These are phyloP conservation scores for Mesembrinibis cayennensis DNA, from an alignment of 2,113 vertebrate genomes.

Conservation along the genomic window DNA sequence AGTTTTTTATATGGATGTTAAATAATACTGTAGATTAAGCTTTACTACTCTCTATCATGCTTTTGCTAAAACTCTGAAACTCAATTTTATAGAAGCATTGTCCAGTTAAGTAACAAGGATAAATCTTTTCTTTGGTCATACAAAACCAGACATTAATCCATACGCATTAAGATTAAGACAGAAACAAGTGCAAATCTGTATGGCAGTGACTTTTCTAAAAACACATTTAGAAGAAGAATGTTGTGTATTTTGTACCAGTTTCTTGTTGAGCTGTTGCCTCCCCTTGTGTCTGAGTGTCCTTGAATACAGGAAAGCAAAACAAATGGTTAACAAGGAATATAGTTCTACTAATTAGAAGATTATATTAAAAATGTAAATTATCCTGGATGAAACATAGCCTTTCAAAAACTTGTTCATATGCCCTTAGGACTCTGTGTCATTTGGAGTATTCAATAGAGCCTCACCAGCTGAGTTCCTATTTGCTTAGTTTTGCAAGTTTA, in stretches of 20 bases:
- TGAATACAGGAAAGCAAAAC: neutral
- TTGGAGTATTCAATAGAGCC: neutral
- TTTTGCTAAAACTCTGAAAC: slow-evolving; percentile 18
- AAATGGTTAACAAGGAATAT: neutral
- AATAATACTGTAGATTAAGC: slow-evolving; percentile 10
- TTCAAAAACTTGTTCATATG: neutral
- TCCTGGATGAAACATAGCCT: neutral
- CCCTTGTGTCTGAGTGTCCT: neutral
- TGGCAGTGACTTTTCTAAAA: neutral
- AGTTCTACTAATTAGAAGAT: neutral
- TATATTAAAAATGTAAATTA: neutral
- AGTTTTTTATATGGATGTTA: neutral
- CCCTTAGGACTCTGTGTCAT: neutral
- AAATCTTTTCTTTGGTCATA: slow-evolving; percentile 3
- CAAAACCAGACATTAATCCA: neutral
- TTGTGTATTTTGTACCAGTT: neutral
- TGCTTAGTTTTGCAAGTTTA: neutral
- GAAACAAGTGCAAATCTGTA: neutral
- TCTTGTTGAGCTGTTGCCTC: neutral
- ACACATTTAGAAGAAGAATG: neutral
- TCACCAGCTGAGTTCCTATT: neutral
- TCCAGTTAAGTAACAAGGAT: slow-evolving; percentile 5
- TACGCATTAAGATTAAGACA: neutral
- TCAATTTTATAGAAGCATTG: slow-evolving; percentile 5
- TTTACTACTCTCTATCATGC: slow-evolving; percentile 3